Conservation (phyloP, 2,113 vertebrate genomes). For the Odontophorus gujanensis region DNA sequence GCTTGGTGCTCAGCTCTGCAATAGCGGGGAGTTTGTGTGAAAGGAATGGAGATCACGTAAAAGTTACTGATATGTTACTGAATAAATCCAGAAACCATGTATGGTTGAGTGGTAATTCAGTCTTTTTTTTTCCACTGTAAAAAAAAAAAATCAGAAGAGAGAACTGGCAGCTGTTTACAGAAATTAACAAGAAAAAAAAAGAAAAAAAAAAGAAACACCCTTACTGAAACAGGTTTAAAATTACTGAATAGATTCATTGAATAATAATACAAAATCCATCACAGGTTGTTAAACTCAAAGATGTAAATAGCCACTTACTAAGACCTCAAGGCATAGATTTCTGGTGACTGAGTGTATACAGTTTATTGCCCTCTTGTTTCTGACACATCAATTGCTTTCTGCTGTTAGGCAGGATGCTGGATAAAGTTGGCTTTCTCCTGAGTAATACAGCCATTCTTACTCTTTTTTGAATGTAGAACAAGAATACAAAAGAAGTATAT, state of each 20-base stretch:
- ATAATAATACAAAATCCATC: not conserved
- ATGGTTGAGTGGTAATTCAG: not conserved
- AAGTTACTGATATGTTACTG: not conserved
- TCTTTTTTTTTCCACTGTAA: not conserved
- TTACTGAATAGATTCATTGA: not conserved
- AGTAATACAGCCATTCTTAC: not conserved
- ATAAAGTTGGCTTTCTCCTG: not conserved
- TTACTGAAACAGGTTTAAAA: not conserved
- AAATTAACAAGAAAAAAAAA: not conserved
- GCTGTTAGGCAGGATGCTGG: not conserved
- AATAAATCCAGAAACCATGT: not conserved
- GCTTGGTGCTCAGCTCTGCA: not conserved
- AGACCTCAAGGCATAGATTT: conserved; percentile 19
- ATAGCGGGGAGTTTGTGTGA: not conserved
- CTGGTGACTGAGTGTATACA: not conserved
- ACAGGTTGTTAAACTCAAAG: conserved; percentile 11
- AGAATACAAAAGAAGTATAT: not conserved
- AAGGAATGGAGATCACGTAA: not conserved
- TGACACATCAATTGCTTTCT: not conserved
- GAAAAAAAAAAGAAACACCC: not conserved
- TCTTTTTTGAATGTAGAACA: not conserved
- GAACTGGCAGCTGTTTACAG: not conserved
- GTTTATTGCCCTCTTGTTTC: conserved; percentile 31
- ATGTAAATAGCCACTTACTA: not conserved
- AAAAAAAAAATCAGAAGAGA: not conserved